Base-by-base conservation (phyloP, 2,797 vertebrate species). In the Tinamus major region DNA sequence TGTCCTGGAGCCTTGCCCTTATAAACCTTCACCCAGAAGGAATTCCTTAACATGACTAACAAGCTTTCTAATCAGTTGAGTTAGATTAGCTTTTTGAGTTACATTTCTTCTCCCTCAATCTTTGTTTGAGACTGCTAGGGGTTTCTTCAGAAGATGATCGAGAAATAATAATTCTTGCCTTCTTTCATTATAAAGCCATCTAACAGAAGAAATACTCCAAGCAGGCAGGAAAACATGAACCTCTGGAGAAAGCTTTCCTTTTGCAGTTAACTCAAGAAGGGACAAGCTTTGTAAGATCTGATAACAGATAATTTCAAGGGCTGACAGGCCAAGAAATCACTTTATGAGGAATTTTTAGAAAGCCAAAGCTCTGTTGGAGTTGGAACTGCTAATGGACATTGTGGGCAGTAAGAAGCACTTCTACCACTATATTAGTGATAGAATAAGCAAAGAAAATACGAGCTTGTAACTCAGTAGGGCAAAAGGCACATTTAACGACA, bases 1-100 rank as follows among this genome's bases (percentile, higher is more conserved):
- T 87, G 87, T 89, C 61, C 71, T 93, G 77, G 48, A 87, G 8
- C 39, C 74, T 31, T 93, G 65, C 69, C 77, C 91, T 89, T 78
- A 83, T 68, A 85, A 85, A 83, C 49, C 4, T 71, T 85, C 62
- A 85, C n/a, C 51, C 79, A 72, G 49, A 78, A 76, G 12, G 21
- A 79, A 46, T 56, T 11, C 26, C 20, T 11, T 56, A 59, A 8
- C 39, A 48, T 37, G n/a, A 91, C 8, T 92, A 85, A 89, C 67
- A 63, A 23, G 41, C 24, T 42, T 93, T 90, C 67, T 80, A 74
- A 92, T 87, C 84, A 85, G 49, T 46, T 69, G 37, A 53, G 63
- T 58, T 79, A 76, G 67, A 89, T 89, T 83, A 71, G 42, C 24
- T 86, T 87, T 75, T 21, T 3, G 21, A 39, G 29, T 74, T 35